Percentiles rank a stretch among this genome's conserved stretches.
Conservation (phyloP, 1,140 invertebrate species). For the Caerostris extrusa region DNA sequence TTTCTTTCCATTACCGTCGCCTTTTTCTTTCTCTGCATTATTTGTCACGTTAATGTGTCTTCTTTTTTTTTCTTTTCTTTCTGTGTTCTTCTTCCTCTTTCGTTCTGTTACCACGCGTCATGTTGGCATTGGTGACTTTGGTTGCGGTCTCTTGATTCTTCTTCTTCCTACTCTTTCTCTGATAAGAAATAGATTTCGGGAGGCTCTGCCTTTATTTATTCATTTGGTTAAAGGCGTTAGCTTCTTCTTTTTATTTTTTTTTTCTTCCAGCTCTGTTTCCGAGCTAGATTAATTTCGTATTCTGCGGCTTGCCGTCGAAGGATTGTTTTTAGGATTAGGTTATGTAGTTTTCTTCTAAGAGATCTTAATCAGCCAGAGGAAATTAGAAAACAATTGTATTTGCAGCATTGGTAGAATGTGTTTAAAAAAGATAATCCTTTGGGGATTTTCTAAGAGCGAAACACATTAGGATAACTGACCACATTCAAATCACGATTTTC, state of each 20-base stretch:
- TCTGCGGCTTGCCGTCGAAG: not conserved
- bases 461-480: too few relatives aligned
- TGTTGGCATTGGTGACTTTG: conserved; percentile 12
- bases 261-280: not conserved
- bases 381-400: not conserved
- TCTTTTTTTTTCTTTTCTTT: not conserved
- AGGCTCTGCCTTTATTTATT: not conserved
- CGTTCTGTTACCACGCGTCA: conserved; percentile 13
- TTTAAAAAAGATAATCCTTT: too few relatives aligned
- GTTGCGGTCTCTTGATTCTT: conserved; percentile 36
- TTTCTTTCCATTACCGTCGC: conserved; percentile 68
- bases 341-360: not conserved
- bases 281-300: conserved; percentile 21
- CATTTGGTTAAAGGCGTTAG: conserved; percentile 9
- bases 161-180: not conserved
- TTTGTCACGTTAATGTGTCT: conserved; percentile 66
- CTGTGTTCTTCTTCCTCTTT: not conserved
- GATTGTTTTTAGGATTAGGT: not conserved
- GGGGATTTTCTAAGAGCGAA: too few relatives aligned
- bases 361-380: not conserved
- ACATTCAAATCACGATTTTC: too few relatives aligned
- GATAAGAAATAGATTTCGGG: conserved; percentile 23
- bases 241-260: not conserved
- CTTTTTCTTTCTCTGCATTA: conserved; percentile 71
- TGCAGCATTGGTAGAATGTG: not conserved